Conservation (phyloP, 2,113 vertebrate genomes). For the Cairina moschata region DNA sequence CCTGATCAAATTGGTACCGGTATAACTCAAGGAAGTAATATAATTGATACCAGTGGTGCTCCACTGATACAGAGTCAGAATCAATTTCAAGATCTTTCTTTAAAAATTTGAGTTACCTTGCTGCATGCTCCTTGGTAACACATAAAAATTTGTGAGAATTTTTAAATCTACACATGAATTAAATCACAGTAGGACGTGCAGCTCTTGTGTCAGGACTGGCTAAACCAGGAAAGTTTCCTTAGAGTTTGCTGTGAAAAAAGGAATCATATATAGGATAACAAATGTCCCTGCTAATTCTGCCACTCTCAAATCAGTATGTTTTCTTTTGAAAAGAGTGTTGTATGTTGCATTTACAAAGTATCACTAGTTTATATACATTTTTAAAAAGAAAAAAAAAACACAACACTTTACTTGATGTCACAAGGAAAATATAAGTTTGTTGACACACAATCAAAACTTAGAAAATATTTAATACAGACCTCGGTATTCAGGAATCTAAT, state of each 20-base stretch:
- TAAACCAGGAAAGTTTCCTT: background rate
- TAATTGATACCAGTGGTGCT: background rate
- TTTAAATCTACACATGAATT: background rate
- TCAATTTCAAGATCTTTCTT: background rate
- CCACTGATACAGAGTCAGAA: background rate
- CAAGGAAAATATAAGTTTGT: background rate
- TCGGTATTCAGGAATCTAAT: background rate
- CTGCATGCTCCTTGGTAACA: background rate
- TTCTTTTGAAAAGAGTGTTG: background rate
- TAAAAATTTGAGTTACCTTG: background rate
- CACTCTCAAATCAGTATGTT: background rate
- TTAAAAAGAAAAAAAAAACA: background rate
- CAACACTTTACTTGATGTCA: background rate
- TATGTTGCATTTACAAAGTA: background rate
- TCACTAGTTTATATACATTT: background rate
- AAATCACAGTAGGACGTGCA: background rate
- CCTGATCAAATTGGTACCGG: slow-evolving; percentile 20
- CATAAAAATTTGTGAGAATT: background rate
- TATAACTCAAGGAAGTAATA: background rate
- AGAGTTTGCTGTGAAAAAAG: background rate
- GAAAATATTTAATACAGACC: background rate
- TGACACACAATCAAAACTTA: background rate
- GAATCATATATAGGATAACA: background rate
- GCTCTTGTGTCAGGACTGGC: background rate
- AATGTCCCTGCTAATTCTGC: background rate